phyloP scores from a whole-genome alignment of 2,113 vertebrate genomes.

The Phalacrocorax pelagicus region DNA sequence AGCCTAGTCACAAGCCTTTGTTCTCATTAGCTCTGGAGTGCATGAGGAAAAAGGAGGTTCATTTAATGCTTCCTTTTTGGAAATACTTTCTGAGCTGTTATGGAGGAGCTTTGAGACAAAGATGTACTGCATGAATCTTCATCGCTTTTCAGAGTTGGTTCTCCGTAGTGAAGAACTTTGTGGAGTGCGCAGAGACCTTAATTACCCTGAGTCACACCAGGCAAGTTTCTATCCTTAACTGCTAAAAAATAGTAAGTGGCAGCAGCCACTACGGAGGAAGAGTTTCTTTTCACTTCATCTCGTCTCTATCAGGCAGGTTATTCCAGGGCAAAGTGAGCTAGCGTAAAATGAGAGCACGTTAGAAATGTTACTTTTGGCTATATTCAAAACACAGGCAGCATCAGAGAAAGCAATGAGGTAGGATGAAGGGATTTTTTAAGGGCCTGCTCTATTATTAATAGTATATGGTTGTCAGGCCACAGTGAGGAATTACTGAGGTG shows the following conservation, averaged over 20 bases:
- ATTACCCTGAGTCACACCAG: background rate
- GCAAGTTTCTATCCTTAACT: background rate
- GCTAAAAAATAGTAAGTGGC: background rate
- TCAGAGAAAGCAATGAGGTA: background rate
- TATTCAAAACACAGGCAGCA: background rate
- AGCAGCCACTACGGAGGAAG: background rate
- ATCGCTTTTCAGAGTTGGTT: background rate
- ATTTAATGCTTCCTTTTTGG: background rate
- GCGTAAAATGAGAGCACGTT: background rate
- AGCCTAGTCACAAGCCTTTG: background rate
- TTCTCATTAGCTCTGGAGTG: background rate
- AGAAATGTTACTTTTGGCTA: background rate
- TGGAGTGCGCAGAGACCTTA: background rate
- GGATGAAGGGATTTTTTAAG: background rate
- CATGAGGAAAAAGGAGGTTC: background rate
- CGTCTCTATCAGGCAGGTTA: background rate
- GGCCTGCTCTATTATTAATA: background rate
- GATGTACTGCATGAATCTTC: background rate
- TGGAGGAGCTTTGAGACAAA: background rate
- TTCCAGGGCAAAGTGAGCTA: background rate
- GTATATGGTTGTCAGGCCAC: background rate
- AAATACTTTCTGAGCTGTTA: background rate
- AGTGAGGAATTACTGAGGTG: background rate
- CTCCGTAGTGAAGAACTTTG: background rate
- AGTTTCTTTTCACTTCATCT: background rate